Evolutionary conservation across 2,113 vertebrate species (phyloP).

Genomic region (Pelobates fuscus): DNA sequence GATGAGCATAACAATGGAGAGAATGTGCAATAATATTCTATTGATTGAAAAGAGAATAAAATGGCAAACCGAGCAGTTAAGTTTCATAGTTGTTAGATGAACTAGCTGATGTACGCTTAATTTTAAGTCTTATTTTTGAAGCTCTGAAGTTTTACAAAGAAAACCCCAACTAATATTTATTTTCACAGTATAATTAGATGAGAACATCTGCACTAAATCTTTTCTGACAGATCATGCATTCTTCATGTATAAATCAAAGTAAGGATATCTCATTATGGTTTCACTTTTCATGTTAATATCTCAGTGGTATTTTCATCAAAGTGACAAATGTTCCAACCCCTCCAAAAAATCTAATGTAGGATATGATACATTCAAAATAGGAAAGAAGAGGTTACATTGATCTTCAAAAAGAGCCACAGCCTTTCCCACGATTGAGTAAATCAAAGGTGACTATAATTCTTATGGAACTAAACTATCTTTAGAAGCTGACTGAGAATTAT

Average conservation of each 20-base stretch:
- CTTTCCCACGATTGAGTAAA: too few relatives aligned
- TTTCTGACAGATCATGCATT: background rate
- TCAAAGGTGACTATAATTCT: too few relatives aligned
- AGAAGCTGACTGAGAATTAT: too few relatives aligned
- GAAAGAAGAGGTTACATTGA: too few relatives aligned
- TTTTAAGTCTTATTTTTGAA: background rate
- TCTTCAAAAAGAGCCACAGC: too few relatives aligned
- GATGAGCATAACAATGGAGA: background rate
- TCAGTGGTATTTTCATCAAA: background rate
- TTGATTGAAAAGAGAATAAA: slow-evolving; percentile 4
- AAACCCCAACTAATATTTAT: background rate
- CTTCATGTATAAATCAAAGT: background rate
- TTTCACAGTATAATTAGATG: background rate
- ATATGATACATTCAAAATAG: too few relatives aligned
- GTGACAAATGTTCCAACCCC: background rate
- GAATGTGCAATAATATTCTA: background rate
- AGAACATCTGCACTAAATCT: background rate
- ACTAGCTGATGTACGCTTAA: background rate
- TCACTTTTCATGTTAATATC: background rate
- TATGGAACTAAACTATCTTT: too few relatives aligned
- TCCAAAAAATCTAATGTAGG: background rate
- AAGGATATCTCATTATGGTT: background rate
- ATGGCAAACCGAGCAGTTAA: background rate
- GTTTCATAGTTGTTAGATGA: background rate
- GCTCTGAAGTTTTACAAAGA: background rate